A percentile compares a stretch with the other conserved stretches of the same genome.
Evolutionary conservation across 2,797 vertebrate species (phyloP).

Genomic region (Sylvilagus floridanus): DNA sequence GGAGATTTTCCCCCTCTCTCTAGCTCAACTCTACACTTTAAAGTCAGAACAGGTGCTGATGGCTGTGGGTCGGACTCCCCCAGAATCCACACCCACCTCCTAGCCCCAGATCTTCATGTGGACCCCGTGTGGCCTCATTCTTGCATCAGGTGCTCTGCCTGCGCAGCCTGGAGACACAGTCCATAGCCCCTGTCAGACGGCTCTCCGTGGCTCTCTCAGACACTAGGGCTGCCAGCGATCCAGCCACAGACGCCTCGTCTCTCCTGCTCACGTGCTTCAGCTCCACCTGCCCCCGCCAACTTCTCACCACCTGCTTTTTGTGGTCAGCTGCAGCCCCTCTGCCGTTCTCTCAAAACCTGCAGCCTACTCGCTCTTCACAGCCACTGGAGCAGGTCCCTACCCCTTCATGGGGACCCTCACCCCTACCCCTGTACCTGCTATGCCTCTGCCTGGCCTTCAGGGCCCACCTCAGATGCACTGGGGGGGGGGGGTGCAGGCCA

Average conservation of each 20-base stretch:
- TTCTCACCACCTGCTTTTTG: not conserved
- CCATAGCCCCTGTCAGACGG: not conserved
- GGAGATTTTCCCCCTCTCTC: not conserved
- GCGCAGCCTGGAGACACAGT: not conserved
- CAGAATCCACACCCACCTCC: not conserved
- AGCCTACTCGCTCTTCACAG: not conserved
- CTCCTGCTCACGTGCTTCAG: not conserved
- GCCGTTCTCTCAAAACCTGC: not conserved
- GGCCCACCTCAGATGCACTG: not conserved
- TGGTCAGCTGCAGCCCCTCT: not conserved
- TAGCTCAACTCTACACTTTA: not conserved
- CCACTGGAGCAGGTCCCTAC: not conserved
- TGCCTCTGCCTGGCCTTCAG: not conserved
- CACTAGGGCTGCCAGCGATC: not conserved
- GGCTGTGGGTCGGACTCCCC: too few relatives aligned
- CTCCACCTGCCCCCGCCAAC: too few relatives aligned
- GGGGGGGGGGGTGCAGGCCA: rapidly evolving
- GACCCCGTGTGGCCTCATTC: not conserved
- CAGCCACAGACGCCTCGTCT: not conserved
- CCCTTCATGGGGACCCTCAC: too few relatives aligned
- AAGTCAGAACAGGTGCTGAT: not conserved
- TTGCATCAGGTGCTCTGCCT: not conserved
- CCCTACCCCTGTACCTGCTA: not conserved
- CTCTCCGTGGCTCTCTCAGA: not conserved
- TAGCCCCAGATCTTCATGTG: not conserved